phyloP scores from a whole-genome alignment of 2,797 vertebrate genomes.

The Acomys russatus region DNA sequence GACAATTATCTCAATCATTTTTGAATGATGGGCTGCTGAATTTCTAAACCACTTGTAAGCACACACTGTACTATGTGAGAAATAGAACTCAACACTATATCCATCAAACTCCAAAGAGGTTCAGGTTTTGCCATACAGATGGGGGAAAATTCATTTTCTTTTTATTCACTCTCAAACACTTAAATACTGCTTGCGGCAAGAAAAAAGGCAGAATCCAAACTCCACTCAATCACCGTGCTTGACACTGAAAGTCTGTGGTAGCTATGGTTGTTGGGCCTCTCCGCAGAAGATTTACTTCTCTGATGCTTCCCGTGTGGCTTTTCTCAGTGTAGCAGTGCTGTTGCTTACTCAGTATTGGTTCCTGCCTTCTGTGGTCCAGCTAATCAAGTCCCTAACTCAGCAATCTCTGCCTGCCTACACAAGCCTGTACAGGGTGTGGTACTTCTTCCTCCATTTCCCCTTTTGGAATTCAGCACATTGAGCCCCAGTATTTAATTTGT shows the following conservation, averaged over 20 bases:
- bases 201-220: neutral
- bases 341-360: neutral
- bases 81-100: neutral
- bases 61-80: neutral
- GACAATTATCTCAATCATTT: neutral
- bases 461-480: neutral
- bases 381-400: neutral
- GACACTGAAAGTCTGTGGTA: neutral
- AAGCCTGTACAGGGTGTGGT: neutral
- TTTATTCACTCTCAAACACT: neutral
- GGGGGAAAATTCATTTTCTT: slow-evolving; percentile 10
- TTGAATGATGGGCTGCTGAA: neutral
- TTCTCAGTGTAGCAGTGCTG: neutral
- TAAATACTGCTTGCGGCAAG: neutral
- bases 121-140: neutral
- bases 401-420: neutral
- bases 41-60: neutral
- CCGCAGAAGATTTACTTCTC: neutral
- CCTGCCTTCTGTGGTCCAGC: neutral
- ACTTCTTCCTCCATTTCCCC: neutral
- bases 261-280: neutral
- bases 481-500: neutral
- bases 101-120: neutral
- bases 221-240: accelerated
- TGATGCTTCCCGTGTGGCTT: neutral